Evolutionary conservation across 2,888 invertebrate species (phyloP).

Genomic region (Eristalinus aeneus): DNA sequence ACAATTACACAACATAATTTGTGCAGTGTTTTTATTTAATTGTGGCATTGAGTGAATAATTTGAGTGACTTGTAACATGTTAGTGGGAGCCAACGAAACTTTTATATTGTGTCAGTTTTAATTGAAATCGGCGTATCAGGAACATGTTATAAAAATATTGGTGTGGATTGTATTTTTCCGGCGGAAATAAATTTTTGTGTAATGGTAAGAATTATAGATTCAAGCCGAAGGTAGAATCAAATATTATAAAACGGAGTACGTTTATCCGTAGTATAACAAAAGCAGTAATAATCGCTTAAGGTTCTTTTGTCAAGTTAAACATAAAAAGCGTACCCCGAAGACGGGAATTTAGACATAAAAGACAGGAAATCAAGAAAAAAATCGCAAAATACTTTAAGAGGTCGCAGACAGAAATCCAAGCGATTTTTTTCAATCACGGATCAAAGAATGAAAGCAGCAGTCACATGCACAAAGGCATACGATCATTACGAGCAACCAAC

Average conservation of each 20-base stretch:
- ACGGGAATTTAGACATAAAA: conserved; percentile 36
- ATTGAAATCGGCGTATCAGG: background rate
- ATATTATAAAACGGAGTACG: background rate
- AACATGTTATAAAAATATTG: no score
- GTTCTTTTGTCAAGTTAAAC: background rate
- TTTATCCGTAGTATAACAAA: background rate
- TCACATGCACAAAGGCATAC: background rate
- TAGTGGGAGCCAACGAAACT: no score
- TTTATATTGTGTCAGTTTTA: no score
- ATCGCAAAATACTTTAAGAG: conserved; percentile 39
- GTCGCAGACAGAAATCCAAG: conserved; percentile 22
- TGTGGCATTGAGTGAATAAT: conserved; percentile 34
- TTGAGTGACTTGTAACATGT: background rate
- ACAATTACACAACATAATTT: background rate
- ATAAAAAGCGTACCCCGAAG: background rate
- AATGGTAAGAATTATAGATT: background rate
- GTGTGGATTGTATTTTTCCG: background rate
- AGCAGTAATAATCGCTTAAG: background rate
- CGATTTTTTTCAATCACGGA: conserved; percentile 26
- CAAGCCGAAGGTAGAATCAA: background rate
- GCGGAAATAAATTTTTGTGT: conserved; percentile 33
- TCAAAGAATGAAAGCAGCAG: conserved; percentile 43
- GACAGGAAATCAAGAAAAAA: conserved; percentile 60
- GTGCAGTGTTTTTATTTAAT: background rate
- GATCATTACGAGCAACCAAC: background rate